Evolutionary conservation across 1,140 invertebrate genomes (phyloP), one percentile per base, ranked within the genome.

Genomic region (Sitodiplosis mosellana): DNA sequence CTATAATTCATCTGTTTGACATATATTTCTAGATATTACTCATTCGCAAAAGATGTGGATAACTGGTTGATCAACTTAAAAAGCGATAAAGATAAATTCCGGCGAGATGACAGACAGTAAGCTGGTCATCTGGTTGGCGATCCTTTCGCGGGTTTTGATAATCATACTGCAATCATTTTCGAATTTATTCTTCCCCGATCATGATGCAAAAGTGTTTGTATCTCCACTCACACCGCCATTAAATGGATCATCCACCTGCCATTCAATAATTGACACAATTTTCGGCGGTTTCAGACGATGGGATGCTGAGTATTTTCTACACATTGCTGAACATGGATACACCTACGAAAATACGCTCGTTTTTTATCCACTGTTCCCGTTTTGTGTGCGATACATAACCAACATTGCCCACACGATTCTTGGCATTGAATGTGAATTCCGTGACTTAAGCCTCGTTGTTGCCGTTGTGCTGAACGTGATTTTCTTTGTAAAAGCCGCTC

Each of bases 261-360:
- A 38, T 19, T 19, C 10, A 19, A 20, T 36, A 20, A 27, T 45
- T 2, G 56, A 70, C 27, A 59, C 68, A 47, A 45, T 83, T 5
- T 68, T 94, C 40, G 76, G 75, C 34, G 91, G 91, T 34, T 70
- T 95, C 33, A 68, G 78, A 44, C 70, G 83, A 62, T 97, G 93
- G 93, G 93, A 97, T 72, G 85, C 81, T 2, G 81, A 95, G 57
- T 92, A 97, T 69, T 95, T 92, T 59, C 65, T 94, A 40, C 89
- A 94, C 59, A 87, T 97, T 50, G 80, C 89, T 1, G 77, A 83
- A 56, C 80, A 89, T 71, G 88, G 91, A 15, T 97, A 97, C 57
- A 86, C 83, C 0, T 91, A 91, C 63, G 88, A 95, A 64, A 91
- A 94, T 58, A 81, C 76, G 46, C 66, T 92, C 40, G 89, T 87